Evolutionary conservation across 2,113 vertebrate genomes (phyloP).

Genomic region (Nematolebias whitei): DNA sequence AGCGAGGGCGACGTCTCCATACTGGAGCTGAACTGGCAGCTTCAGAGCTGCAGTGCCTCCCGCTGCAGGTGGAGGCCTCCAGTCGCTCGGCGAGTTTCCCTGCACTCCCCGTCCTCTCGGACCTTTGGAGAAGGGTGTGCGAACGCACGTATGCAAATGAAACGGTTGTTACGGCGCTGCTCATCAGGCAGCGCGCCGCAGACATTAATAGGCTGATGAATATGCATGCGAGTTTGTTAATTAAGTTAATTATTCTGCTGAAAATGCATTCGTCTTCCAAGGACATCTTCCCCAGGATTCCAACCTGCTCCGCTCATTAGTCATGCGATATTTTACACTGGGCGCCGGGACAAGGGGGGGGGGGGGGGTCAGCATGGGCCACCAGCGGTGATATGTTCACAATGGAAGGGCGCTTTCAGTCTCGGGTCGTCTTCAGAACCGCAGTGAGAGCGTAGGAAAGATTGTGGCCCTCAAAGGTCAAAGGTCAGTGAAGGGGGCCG

Average conservation of each 20-base stretch:
- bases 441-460: slow-evolving; percentile 37
- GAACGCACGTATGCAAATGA: slow-evolving; percentile 97
- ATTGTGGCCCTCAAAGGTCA: slow-evolving; percentile 30
- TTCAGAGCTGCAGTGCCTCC: too few relatives aligned
- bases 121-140: slow-evolving; percentile 75
- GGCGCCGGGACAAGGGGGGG: slow-evolving; percentile 58
- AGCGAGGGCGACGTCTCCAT: neutral
- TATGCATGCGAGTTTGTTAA: slow-evolving; percentile 89
- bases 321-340: slow-evolving; percentile 93
- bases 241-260: slow-evolving; percentile 99
- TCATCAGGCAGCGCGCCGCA: slow-evolving; percentile 96
- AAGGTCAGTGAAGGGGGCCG: slow-evolving; percentile 50
- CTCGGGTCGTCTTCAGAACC: slow-evolving; percentile 45
- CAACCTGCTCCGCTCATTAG: slow-evolving; percentile 97
- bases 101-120: slow-evolving; percentile 52
- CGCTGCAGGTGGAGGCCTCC: neutral
- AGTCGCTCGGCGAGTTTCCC: too few relatives aligned
- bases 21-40: neutral
- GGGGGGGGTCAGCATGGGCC: slow-evolving; percentile 48
- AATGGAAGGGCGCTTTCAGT: slow-evolving; percentile 45
- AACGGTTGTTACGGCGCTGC: slow-evolving; percentile 97
- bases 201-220: slow-evolving; percentile 99
- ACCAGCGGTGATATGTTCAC: slow-evolving; percentile 47
- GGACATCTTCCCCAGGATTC: slow-evolving; percentile 99
- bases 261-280: slow-evolving; percentile 99